Conservation (phyloP, 2,888 invertebrate species). For the Melipona beecheii region DNA sequence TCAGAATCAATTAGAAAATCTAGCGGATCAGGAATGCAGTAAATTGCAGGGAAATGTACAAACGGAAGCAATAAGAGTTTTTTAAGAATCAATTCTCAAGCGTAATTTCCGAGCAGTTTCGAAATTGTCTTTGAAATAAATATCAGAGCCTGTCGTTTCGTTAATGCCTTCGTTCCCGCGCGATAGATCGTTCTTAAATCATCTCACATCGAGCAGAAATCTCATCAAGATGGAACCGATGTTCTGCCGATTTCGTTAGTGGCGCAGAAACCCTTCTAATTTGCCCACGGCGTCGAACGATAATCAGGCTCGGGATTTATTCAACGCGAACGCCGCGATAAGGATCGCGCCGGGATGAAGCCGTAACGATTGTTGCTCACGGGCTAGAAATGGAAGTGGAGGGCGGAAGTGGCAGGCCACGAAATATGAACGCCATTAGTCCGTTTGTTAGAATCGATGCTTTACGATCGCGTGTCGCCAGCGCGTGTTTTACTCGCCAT, state of each 20-base stretch:
- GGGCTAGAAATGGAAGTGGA: conserved; percentile 47
- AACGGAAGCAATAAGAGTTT: not conserved
- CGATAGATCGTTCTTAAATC: not conserved
- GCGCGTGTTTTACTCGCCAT: conserved; percentile 25
- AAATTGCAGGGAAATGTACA: no score
- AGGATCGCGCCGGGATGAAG: conserved; percentile 48
- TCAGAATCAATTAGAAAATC: no score
- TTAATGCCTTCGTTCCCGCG: not conserved
- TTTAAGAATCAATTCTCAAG: not conserved
- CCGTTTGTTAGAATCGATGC: conserved; percentile 48
- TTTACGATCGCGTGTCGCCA: conserved; percentile 48
- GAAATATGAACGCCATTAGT: conserved; percentile 51
- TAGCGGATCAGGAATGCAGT: no score
- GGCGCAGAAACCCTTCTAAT: not conserved
- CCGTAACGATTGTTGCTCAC: conserved; percentile 52
- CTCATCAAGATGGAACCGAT: conserved; percentile 6
- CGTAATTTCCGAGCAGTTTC: not conserved
- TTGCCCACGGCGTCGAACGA: conserved; percentile 12
- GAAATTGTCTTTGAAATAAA: not conserved
- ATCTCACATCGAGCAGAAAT: not conserved
- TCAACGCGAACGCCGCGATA: conserved; percentile 31
- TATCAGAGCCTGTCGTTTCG: not conserved
- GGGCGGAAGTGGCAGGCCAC: conserved; percentile 33
- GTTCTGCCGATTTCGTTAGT: conserved; percentile 29
- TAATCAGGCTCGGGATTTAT: conserved; percentile 41